phyloP scores from a whole-genome alignment of 2,888 invertebrate genomes.

The Trissoscelio sp. region DNA sequence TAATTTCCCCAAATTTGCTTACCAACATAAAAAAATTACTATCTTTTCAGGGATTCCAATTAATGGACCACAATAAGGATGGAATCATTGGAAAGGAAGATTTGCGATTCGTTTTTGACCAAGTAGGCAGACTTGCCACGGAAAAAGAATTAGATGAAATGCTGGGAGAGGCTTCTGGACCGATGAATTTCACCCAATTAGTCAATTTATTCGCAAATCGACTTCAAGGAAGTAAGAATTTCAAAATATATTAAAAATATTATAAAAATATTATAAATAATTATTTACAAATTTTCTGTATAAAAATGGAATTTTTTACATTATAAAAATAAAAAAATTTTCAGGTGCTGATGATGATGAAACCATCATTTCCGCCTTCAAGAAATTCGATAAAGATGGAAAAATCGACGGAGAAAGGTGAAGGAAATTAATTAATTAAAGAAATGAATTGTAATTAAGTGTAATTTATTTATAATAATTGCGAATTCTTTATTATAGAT shows the following conservation, averaged over 20 bases:
- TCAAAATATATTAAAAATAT: no score
- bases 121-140: slow-evolving; percentile 93
- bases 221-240: slow-evolving; percentile 95
- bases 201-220: slow-evolving; percentile 95
- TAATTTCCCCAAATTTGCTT: no score
- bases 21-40: no score
- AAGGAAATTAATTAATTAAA: neutral
- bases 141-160: slow-evolving; percentile 97
- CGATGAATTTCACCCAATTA: slow-evolving; percentile 97
- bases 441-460: no score
- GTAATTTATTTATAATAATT: neutral
- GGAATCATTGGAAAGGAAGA: slow-evolving; percentile 95
- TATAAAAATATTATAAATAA: no score
- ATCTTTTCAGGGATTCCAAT: slow-evolving; percentile 92
- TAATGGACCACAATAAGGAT: slow-evolving; percentile 98
- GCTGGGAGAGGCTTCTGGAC: slow-evolving; percentile 94
- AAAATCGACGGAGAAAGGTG: slow-evolving; percentile 34
- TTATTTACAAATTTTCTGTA: no score
- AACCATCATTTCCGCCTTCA: slow-evolving; percentile 10
- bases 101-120: slow-evolving; percentile 95
- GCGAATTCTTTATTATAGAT: slow-evolving; percentile 36
- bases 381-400: slow-evolving; percentile 27
- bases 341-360: slow-evolving; percentile 28
- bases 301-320: no score
- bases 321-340: slow-evolving; percentile 1